Conservation (phyloP, 1,140 invertebrate genomes). For the Gryllus bimaculatus region DNA sequence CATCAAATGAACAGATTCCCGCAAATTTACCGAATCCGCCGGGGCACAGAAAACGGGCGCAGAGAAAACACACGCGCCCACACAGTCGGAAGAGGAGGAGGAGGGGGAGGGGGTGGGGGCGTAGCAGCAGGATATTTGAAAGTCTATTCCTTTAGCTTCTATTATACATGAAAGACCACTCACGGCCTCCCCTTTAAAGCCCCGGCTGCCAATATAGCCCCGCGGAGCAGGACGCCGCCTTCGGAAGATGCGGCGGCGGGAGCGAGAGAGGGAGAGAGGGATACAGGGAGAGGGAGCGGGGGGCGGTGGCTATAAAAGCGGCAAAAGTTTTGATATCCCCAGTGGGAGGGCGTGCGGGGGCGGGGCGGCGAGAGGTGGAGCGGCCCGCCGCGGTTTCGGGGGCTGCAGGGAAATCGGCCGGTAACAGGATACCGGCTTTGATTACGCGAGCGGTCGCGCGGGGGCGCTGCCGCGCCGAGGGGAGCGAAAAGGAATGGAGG, state of each 20-base stretch:
- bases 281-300: too few relatives aligned
- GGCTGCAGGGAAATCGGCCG: neutral
- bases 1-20: neutral
- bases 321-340: constrained; percentile 1
- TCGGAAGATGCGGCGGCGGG: neutral
- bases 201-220: neutral
- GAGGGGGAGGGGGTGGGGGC: too few relatives aligned
- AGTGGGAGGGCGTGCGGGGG: neutral
- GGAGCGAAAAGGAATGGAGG: too few relatives aligned
- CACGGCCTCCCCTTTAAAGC: neutral
- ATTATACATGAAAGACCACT: constrained; percentile 5
- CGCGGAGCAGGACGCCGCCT: neutral
- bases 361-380: neutral
- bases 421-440: neutral
- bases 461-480: too few relatives aligned
- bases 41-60: neutral
- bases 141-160: constrained; percentile 4
- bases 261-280: neutral
- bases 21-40: neutral
- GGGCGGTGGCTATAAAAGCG: neutral
- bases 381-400: neutral
- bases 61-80: neutral
- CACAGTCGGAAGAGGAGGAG: too few relatives aligned
- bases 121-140: neutral
- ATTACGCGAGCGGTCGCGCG: neutral